These are phyloP conservation scores for Brachionus asplanchnoidis DNA, from an alignment of 1,140 invertebrate species.

Conservation along the genomic window DNA sequence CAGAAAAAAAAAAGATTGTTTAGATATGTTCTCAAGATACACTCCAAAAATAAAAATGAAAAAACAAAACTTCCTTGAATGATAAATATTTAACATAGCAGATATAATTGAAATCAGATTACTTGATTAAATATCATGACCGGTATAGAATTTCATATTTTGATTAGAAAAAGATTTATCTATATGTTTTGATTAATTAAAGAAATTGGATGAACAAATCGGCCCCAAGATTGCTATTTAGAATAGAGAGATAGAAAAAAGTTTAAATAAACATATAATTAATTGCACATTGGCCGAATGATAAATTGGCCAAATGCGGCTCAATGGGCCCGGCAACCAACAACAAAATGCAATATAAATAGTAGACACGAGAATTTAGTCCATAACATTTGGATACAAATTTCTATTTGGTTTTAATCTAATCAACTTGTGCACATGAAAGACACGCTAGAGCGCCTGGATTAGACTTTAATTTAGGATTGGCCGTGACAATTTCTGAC, in stretches of 20 bases:
- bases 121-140: constrained; percentile 9
- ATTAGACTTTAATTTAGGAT: not conserved
- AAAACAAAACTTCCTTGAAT: not conserved
- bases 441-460: not conserved
- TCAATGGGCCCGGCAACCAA: not conserved
- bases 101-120: not conserved
- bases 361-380: not conserved
- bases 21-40: not conserved
- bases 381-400: not conserved
- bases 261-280: constrained; percentile 28
- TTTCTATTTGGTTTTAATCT: not conserved
- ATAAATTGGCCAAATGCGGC: not conserved
- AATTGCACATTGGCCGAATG: not conserved
- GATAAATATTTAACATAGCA: not conserved
- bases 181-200: not conserved
- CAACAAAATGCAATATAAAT: not conserved
- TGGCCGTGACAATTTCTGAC: not conserved
- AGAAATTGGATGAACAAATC: not conserved
- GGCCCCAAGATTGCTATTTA: not conserved
- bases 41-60: not conserved
- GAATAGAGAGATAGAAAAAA: not conserved
- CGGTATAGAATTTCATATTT: constrained; percentile 9
- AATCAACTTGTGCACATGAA: not conserved
- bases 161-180: not conserved
- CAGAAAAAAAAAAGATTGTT: not conserved